Conservation (phyloP, 2,888 invertebrate genomes). For the Stenchaetothrips biformis region DNA sequence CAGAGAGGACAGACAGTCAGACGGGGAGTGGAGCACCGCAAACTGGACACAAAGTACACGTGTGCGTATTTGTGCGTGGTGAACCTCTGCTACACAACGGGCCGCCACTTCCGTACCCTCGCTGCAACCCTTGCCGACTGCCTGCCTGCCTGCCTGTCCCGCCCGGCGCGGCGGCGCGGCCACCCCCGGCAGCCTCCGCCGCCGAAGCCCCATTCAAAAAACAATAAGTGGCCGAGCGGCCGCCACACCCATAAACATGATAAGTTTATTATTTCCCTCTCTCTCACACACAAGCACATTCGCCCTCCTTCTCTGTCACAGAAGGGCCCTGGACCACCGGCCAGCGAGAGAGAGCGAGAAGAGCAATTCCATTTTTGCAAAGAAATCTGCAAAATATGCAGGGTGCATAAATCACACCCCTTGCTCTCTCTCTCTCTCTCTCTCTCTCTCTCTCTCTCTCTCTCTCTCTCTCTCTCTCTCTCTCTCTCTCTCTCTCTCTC, state of each 20-base stretch:
- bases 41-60: not conserved
- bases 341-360: no score
- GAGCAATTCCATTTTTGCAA: no score
- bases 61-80: not conserved
- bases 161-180: not conserved
- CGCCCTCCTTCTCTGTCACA: not conserved
- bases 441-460: slow-evolving; percentile 23
- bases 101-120: no score
- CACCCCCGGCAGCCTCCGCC: not conserved
- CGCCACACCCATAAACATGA: no score
- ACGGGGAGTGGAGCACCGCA: not conserved
- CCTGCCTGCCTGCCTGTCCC: no score
- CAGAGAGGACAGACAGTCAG: not conserved
- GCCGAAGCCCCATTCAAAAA: no score
- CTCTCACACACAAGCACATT: not conserved
- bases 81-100: no score
- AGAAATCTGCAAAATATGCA: no score
- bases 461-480: slow-evolving; percentile 1
- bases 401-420: not conserved
- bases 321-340: no score
- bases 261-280: no score
- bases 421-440: not conserved
- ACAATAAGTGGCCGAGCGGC: no score
- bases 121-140: no score
- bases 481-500: slow-evolving; percentile 9